A percentile compares a stretch with the other conserved stretches of the same genome.
phyloP scores from a whole-genome alignment of 1,140 invertebrate species.

The Panonychus citri region DNA sequence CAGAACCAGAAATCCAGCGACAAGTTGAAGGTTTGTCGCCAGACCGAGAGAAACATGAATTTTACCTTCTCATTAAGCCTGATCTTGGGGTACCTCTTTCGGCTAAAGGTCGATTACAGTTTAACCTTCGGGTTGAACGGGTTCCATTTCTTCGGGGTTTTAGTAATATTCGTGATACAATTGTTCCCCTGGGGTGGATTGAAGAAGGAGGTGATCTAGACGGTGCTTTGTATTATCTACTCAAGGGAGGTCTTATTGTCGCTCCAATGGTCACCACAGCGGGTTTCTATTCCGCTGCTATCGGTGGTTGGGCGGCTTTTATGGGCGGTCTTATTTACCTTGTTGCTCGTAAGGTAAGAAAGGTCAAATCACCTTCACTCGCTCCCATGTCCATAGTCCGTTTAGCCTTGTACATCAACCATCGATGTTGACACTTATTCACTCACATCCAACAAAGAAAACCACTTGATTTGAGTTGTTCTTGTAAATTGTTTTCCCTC shows the following conservation, averaged over 20 bases:
- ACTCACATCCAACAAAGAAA: too few relatives aligned
- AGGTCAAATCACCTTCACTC: not conserved
- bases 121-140: not conserved
- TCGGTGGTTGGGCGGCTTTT: not conserved
- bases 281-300: not conserved
- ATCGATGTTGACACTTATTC: not conserved
- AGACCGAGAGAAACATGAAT: not conserved
- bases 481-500: too few relatives aligned
- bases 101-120: not conserved
- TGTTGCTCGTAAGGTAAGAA: not conserved
- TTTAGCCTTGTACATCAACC: not conserved
- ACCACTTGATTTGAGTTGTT: too few relatives aligned
- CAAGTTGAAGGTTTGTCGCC: not conserved
- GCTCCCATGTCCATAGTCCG: not conserved
- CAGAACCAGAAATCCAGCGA: not conserved
- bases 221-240: not conserved
- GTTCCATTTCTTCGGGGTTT: not conserved
- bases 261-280: not conserved
- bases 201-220: not conserved
- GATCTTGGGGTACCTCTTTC: not conserved
- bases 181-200: not conserved
- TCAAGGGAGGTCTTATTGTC: not conserved
- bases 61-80: not conserved
- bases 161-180: not conserved
- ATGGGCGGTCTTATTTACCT: not conserved